These are phyloP conservation scores for Ibidorhyncha struthersii DNA, from an alignment of 2,113 vertebrate genomes.

Conservation along the genomic window DNA sequence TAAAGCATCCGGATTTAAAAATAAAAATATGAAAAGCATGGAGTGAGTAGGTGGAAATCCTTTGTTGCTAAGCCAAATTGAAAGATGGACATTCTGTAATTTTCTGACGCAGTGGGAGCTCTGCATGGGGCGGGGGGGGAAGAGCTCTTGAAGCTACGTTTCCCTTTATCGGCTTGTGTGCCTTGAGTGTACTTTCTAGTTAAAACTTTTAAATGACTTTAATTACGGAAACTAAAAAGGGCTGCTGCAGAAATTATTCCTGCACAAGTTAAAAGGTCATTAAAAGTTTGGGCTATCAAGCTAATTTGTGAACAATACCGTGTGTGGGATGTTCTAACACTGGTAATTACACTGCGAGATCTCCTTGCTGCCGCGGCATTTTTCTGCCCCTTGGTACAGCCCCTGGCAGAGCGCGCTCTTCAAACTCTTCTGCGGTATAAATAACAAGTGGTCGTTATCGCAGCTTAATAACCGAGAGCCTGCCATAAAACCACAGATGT, in stretches of 20 bases:
- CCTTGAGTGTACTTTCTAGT: constrained; percentile 49
- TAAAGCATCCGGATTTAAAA: constrained; percentile 35
- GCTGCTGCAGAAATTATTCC: neutral
- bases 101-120: constrained; percentile 63
- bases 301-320: constrained; percentile 12
- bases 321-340: neutral
- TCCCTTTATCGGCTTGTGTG: constrained; percentile 34
- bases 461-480: neutral
- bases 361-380: neutral
- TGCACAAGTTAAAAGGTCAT: constrained; percentile 3
- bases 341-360: neutral
- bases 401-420: neutral
- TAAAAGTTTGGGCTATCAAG: constrained; percentile 2
- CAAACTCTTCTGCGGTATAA: neutral
- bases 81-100: constrained; percentile 55
- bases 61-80: constrained; percentile 59
- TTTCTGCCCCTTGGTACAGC: rapidly evolving
- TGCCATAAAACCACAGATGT: neutral
- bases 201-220: constrained; percentile 64
- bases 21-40: constrained; percentile 19
- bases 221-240: constrained; percentile 48
- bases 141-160: constrained; percentile 14
- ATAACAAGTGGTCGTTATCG: neutral
- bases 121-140: neutral
- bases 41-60: constrained; percentile 44